Base-by-base conservation (phyloP, 2,888 invertebrate species). In the Morinoia aosen region DNA sequence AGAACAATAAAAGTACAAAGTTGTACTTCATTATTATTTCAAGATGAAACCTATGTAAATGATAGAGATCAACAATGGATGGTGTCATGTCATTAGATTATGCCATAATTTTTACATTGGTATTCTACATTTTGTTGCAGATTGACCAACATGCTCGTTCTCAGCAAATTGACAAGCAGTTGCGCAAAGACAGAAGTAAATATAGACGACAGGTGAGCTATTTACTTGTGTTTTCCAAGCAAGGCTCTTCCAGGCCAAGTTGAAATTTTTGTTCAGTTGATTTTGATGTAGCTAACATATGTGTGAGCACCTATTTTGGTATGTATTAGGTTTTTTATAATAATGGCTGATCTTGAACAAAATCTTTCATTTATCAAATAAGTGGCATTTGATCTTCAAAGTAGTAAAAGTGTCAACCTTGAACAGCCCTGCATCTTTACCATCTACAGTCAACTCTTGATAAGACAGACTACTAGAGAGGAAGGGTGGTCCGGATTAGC, bases 141-240 rank as follows among this genome's bases (percentile, higher is more conserved):
- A 95, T 96, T 58, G 96, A 96, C 10, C 96, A 96, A 33, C 96
- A 95, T 58, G 95, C 95, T 90, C 88, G 95, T 39, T 96, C 96
- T 94, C 93, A 95, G 95, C 95, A 95, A 76, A 96, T 96, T 58
- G 96, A 96, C 64, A 96, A 96, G 95, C 95, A 96, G 16, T 91
- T 96, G 64, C 95, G 96, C n/a, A 96, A 95, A 95, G 96, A 96
- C 56, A 95, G 96, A 94, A 94, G 95, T 10, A 95, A 93, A 56
- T 96, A 96, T 91, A 95, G 96, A 95, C 91, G 96, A 95, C 96
- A 96, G 96, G 96, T 96, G 40, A 94, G 90, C 39, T 90, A 40
- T 12, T 90, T 88, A 4, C 19, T 90, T 14, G 64, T 64, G 2
- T 25, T 48, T 48, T 48, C 48, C 5, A 5, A 48, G 2, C 48